Evolutionary conservation across 1,140 invertebrate species (phyloP), one percentile per base, ranked within the genome.

Genomic region (Argopecten irradians): DNA sequence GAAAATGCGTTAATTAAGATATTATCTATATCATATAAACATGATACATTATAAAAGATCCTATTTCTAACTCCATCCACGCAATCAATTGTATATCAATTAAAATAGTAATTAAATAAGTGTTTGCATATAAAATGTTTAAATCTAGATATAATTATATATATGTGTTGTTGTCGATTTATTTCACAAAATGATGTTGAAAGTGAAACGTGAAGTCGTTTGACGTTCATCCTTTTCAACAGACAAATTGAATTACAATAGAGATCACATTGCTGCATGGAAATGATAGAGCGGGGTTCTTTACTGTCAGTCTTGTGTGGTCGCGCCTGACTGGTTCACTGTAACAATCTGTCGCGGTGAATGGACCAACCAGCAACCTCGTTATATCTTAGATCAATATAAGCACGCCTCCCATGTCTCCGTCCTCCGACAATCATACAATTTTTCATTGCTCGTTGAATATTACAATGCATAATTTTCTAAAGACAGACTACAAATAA

Each of bases 401-500:
- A 28, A 71, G 28, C 55, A 71, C 55, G 55, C 55, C 55, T 71
- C 55, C n/a, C n/a, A n/a, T 71, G 55, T 16, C 55, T 22, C 55
- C 55, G n/a, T 71, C 55, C 55, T 71, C 55, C 55, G 28, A 71
- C 55, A 71, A 71, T 71, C 55, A 71, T 71, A 71, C 55, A 28
- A 71, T 71, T 71, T 71, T 71, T 71, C 55, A 71, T 71, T 71
- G 55, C 55, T 71, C 55, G 90, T 86, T 86, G 84, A 86, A 86
- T 86, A 86, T 86, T 86, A 86, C 84, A 86, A 86, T 86, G 39
- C 34, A 33, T 36, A 33, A 86, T 71, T 71, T 71, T 71, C 55
- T 28, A 71, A 71, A n/a, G 55, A 85, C 33, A 35, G 33, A 39
- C 32, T 86, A 9, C 22, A 86, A 86, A 55, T 34, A 87, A 87